Conservation (phyloP, 2,888 invertebrate genomes). For the Corbicula japonica region DNA sequence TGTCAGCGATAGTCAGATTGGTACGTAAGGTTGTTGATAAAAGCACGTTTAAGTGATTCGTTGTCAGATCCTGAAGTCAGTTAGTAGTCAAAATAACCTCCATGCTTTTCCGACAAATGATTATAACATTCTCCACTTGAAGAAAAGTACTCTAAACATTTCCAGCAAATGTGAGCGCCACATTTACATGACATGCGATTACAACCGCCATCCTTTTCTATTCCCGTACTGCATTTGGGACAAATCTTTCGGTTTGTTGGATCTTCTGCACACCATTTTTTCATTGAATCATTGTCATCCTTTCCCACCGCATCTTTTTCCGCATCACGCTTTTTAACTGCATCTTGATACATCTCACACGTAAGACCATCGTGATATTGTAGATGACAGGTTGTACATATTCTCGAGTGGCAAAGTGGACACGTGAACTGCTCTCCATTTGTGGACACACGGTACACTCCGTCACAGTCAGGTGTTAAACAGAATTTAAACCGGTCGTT, state of each 20-base stretch:
- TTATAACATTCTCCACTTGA: constrained; percentile 68
- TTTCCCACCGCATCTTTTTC: too few species aligned
- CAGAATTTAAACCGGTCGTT: constrained; percentile 73
- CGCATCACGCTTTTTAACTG: too few species aligned
- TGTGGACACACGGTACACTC: constrained; percentile 73
- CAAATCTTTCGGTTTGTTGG: constrained; percentile 71
- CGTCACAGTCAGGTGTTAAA: constrained; percentile 79
- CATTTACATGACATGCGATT: constrained; percentile 80
- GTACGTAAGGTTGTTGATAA: too few species aligned
- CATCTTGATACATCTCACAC: constrained; percentile 71
- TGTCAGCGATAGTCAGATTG: too few species aligned
- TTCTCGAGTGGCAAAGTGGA: constrained; percentile 65
- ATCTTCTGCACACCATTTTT: constrained; percentile 72
- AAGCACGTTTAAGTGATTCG: too few species aligned
- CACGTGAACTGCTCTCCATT: constrained; percentile 67
- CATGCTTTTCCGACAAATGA: constrained; percentile 70
- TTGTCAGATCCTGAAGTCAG: too few species aligned
- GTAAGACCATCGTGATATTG: constrained; percentile 78
- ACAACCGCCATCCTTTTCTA: constrained; percentile 82
- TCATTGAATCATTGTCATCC: constrained; percentile 60
- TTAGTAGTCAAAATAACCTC: too few species aligned
- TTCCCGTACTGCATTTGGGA: constrained; percentile 75
- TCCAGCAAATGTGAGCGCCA: constrained; percentile 80
- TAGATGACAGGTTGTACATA: constrained; percentile 78
- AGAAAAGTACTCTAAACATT: constrained; percentile 70